Conservation (phyloP, 1,140 invertebrate genomes). For the Heliconius melpomene region DNA sequence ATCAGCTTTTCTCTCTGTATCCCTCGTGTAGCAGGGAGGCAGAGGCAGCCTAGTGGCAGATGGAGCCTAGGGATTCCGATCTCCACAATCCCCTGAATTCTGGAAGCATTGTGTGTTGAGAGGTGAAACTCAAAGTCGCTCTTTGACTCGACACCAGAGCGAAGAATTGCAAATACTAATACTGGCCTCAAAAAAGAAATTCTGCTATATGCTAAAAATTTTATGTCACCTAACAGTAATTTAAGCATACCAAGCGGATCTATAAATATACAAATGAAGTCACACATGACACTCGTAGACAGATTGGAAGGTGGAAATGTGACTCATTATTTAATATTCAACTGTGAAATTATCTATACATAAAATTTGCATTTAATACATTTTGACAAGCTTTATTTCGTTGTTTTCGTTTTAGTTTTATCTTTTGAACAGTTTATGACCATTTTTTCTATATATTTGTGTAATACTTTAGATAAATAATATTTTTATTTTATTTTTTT, state of each 20-base stretch:
- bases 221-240: neutral
- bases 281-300: slow-evolving; percentile 15
- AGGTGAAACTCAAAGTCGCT: no score
- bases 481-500: neutral
- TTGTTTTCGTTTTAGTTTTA: slow-evolving; percentile 2
- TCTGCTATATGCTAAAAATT: neutral
- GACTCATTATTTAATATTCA: slow-evolving; percentile 16
- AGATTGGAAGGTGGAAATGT: slow-evolving; percentile 18
- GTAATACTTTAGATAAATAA: neutral
- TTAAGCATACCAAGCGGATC: slow-evolving; percentile 2
- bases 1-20: no score
- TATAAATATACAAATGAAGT: slow-evolving; percentile 22
- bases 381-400: neutral
- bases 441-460: neutral
- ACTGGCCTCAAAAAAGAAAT: neutral
- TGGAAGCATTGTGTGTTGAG: no score
- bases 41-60: no score
- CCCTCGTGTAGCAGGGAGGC: no score
- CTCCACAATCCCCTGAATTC: no score
- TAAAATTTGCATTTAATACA: slow-evolving; percentile 13
- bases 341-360: neutral
- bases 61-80: no score
- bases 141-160: neutral
- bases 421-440: neutral
- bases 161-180: no score